A percentile compares a stretch with the other conserved stretches of the same genome.
These are phyloP conservation scores for Dorcus parallelipipedus DNA, from an alignment of 2,888 invertebrate species.

Conservation along the genomic window DNA sequence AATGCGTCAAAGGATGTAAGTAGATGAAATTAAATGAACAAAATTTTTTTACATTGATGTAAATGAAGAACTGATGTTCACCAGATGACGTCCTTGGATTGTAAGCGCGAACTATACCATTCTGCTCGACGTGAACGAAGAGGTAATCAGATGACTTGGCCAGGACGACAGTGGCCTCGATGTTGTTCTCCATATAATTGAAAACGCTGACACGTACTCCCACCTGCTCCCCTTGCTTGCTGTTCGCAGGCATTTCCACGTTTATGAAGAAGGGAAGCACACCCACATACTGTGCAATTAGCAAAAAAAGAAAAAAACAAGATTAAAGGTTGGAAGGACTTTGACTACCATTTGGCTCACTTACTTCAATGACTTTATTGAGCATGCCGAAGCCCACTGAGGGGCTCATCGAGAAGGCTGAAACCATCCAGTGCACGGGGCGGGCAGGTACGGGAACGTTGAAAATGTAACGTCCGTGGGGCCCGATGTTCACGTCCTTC, in stretches of 20 bases:
- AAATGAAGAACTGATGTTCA: conserved; percentile 93
- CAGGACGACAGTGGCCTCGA: conserved; percentile 86
- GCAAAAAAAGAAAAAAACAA: no score
- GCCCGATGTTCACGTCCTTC: conserved; percentile 90
- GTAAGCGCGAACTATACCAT: conserved; percentile 83
- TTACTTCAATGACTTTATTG: conserved; percentile 71
- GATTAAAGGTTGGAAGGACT: conserved; percentile 2
- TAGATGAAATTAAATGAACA: no score
- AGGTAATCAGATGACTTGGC: conserved; percentile 81
- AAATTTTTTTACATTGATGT: conserved; percentile 52
- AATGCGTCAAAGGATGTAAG: no score
- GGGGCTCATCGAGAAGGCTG: conserved; percentile 87
- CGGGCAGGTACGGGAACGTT: conserved; percentile 78
- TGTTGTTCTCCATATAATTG: conserved; percentile 83
- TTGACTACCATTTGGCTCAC: conserved; percentile 45
- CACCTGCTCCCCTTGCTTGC: conserved; percentile 89
- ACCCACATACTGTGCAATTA: conserved; percentile 68
- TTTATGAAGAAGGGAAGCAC: conserved; percentile 92
- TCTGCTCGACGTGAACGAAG: conserved; percentile 87
- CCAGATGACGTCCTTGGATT: conserved; percentile 87
- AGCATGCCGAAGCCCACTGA: conserved; percentile 85
- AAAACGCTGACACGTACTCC: conserved; percentile 90
- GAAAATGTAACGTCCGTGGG: conserved; percentile 85
- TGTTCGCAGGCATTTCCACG: conserved; percentile 82
- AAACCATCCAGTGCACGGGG: conserved; percentile 91